Conservation (phyloP, 2,797 vertebrate species). For the Amniataba percoides region DNA sequence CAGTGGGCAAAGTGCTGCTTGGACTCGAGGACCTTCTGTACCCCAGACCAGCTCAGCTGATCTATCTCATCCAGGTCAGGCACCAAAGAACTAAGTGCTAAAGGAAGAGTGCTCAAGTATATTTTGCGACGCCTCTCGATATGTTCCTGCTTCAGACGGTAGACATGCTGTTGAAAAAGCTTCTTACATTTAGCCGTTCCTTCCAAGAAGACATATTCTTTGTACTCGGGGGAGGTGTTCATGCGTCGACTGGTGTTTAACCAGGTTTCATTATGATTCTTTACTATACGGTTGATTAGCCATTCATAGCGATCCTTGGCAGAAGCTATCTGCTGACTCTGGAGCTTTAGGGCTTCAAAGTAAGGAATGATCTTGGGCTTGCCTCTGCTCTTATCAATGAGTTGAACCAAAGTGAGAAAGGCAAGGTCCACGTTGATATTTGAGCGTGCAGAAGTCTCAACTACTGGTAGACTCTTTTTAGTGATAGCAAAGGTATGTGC, state of each 20-base stretch:
- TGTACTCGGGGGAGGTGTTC: slow-evolving; percentile 92
- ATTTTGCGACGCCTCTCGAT: slow-evolving; percentile 91
- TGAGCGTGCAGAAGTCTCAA: slow-evolving; percentile 97
- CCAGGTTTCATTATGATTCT: slow-evolving; percentile 96
- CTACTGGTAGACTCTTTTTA: slow-evolving; percentile 98
- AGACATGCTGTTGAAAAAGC: slow-evolving; percentile 94
- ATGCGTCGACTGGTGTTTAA: slow-evolving; percentile 89
- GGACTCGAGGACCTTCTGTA: slow-evolving; percentile 92
- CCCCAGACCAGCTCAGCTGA: slow-evolving; percentile 91
- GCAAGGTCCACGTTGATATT: slow-evolving; percentile 97
- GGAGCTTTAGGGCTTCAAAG: slow-evolving; percentile 97
- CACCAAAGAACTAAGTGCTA: slow-evolving; percentile 92
- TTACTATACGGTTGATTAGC: slow-evolving; percentile 93
- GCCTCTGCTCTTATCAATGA: slow-evolving; percentile 92
- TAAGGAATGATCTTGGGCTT: slow-evolving; percentile 98
- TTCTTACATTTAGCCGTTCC: slow-evolving; percentile 97
- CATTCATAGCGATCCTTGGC: slow-evolving; percentile 98
- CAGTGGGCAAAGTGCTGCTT: slow-evolving; percentile 93
- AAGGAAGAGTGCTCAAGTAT: slow-evolving; percentile 91
- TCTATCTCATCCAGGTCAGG: slow-evolving; percentile 94
- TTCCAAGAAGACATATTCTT: slow-evolving; percentile 96
- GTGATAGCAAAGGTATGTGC: slow-evolving; percentile 95
- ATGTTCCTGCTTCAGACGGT: slow-evolving; percentile 95
- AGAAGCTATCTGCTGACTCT: slow-evolving; percentile 97
- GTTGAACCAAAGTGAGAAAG: slow-evolving; percentile 94